Percentiles rank a stretch among this genome's conserved stretches.
Conservation (phyloP, 2,113 vertebrate genomes). For the Mormyrus iriodes region DNA sequence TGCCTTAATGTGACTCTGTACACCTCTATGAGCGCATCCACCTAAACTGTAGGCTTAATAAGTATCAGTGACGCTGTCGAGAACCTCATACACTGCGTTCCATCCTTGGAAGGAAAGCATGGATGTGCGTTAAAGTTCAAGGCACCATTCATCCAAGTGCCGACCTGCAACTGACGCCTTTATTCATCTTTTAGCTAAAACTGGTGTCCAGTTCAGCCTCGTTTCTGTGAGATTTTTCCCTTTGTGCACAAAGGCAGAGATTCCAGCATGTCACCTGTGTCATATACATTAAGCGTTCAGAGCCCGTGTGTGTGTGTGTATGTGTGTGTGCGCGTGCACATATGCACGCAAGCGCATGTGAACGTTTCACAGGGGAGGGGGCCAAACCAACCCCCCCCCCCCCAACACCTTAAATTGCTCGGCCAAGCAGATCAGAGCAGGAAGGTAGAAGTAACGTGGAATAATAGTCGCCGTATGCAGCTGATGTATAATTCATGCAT, state of each 20-base stretch:
- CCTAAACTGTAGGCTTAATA: background rate
- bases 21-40: no score
- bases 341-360: background rate
- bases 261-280: background rate
- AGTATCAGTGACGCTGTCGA: background rate
- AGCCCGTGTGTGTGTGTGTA: background rate
- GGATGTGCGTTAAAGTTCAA: background rate
- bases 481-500: slow-evolving; percentile 99
- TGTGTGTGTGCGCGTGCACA: background rate
- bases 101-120: background rate
- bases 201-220: background rate
- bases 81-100: background rate
- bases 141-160: no score
- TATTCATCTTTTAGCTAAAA: background rate
- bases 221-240: background rate
- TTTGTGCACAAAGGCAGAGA: background rate
- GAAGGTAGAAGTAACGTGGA: slow-evolving; percentile 99
- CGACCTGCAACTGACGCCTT: background rate
- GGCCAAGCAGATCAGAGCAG: slow-evolving; percentile 82
- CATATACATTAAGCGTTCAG: background rate
- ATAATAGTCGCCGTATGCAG: slow-evolving; percentile 99
- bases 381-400: background rate
- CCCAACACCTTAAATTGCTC: slow-evolving; percentile 77
- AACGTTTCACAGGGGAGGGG: background rate
- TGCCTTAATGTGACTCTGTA: background rate